A percentile compares a stretch with the other conserved stretches of the same genome.
Evolutionary conservation across 92 coral and sea anemone genomes (phyloP).

Genomic region (Muricea muricata): DNA sequence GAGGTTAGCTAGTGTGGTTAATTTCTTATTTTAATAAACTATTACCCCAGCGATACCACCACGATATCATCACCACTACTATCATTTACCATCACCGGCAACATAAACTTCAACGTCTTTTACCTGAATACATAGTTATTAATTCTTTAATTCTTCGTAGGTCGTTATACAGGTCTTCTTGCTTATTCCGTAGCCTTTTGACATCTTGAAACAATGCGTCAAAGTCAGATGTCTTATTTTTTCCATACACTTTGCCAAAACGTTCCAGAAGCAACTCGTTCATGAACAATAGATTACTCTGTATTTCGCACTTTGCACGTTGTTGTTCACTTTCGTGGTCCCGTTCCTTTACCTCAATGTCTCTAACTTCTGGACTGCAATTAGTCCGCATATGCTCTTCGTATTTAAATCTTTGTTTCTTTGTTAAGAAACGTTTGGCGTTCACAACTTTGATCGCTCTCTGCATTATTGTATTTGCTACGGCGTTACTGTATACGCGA

Average conservation of each 20-base stretch:
- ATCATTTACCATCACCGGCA: no score
- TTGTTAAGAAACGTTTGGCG: conserved; percentile 72
- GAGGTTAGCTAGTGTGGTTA: no score
- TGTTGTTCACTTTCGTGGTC: not conserved
- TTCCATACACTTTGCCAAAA: conserved; percentile 31
- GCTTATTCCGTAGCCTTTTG: not conserved
- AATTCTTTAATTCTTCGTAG: not conserved
- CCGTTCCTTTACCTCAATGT: conserved; percentile 1
- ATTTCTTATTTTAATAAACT: no score
- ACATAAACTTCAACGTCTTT: not conserved
- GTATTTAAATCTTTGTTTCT: conserved; percentile 68
- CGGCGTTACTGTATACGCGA: conserved; percentile 92
- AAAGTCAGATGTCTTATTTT: conserved; percentile 21
- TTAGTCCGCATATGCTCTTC: conserved; percentile 78
- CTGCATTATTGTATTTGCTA: conserved; percentile 97
- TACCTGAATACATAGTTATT: conserved; percentile 14
- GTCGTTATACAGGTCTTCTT: conserved; percentile 1
- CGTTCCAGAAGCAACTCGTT: conserved; percentile 17
- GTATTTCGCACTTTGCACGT: not conserved
- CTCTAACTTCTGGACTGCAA: conserved; percentile 79
- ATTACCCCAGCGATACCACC: no score
- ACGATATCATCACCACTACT: no score
- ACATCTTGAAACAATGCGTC: conserved; percentile 16
- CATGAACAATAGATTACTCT: not conserved
- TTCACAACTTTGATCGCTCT: conserved; percentile 82